Percentiles rank a stretch among this genome's conserved stretches.
Evolutionary conservation across 2,888 invertebrate genomes (phyloP).

Genomic region (Octonoba sinensis): DNA sequence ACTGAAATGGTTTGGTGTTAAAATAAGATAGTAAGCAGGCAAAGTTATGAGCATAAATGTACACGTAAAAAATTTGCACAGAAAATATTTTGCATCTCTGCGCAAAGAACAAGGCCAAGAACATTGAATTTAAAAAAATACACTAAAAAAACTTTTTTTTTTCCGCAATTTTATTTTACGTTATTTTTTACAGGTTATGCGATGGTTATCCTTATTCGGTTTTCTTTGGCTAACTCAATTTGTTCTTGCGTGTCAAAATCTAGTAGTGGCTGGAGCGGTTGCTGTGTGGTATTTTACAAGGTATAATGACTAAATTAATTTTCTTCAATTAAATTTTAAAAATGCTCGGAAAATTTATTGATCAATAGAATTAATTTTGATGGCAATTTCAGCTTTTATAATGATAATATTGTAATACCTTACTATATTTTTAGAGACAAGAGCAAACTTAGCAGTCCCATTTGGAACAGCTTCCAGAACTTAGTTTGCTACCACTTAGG

Average conservation of each 20-base stretch:
- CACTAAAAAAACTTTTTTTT: neutral
- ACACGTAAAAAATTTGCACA: too few relatives aligned
- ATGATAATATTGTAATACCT: too few relatives aligned
- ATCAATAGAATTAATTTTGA: neutral
- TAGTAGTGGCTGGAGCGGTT: conserved; percentile 68
- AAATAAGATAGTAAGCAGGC: too few relatives aligned
- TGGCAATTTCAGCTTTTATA: too few relatives aligned
- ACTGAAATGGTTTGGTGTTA: too few relatives aligned
- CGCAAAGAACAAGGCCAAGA: too few relatives aligned
- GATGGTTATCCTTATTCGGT: conserved; percentile 74
- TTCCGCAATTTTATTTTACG: neutral
- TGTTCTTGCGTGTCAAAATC: conserved; percentile 68
- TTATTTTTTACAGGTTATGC: conserved; percentile 67
- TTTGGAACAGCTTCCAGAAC: conserved; percentile 73
- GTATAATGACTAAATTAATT: conserved; percentile 72
- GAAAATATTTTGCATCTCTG: too few relatives aligned
- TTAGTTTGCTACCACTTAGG: conserved; percentile 86
- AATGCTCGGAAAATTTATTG: neutral
- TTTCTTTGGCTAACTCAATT: conserved; percentile 69
- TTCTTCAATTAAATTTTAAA: neutral
- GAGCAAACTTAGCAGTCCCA: conserved; percentile 72
- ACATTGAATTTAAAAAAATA: too few relatives aligned
- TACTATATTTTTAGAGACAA: conserved; percentile 72
- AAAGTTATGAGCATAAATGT: too few relatives aligned
- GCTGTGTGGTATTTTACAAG: conserved; percentile 72